Percentiles rank a stretch among this genome's conserved stretches.
phyloP scores from a whole-genome alignment of 1,140 invertebrate genomes.

The Euwallacea similis region DNA sequence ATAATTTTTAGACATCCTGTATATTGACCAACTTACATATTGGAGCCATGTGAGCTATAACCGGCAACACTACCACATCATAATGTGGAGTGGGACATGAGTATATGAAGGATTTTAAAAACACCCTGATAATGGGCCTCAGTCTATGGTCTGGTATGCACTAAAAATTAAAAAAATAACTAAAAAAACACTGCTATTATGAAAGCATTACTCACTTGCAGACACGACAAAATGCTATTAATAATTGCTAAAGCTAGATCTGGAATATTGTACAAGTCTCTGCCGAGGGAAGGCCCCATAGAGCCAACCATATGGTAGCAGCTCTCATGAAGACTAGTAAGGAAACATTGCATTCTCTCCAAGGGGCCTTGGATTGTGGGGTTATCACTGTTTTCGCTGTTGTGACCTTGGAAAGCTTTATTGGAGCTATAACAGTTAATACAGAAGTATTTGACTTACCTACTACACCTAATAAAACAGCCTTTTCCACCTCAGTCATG shows the following conservation, averaged over 20 bases:
- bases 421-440: too few species aligned
- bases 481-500: slow-evolving; percentile 71
- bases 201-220: slow-evolving; percentile 58
- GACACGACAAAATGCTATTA: slow-evolving; percentile 68
- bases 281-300: slow-evolving; percentile 74
- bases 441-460: slow-evolving; percentile 19
- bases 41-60: slow-evolving; percentile 74
- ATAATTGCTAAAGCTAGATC: slow-evolving; percentile 64
- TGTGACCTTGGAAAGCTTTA: slow-evolving; percentile 37
- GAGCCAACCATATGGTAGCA: slow-evolving; percentile 79
- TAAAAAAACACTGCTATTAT: not conserved
- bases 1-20: not conserved
- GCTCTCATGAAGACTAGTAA: slow-evolving; percentile 69
- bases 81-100: slow-evolving; percentile 80
- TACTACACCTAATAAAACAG: slow-evolving; percentile 65
- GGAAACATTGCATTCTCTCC: slow-evolving; percentile 81
- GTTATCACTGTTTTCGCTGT: slow-evolving; percentile 55
- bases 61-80: slow-evolving; percentile 72
- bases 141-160: slow-evolving; percentile 83
- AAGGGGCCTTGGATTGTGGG: slow-evolving; percentile 60
- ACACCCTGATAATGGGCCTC: slow-evolving; percentile 78
- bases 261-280: slow-evolving; percentile 77
- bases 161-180: slow-evolving; percentile 50
- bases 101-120: slow-evolving; percentile 82
- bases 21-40: slow-evolving; percentile 65